phyloP scores from a whole-genome alignment of 2,797 vertebrate genomes.

The Cheracebus regulus region DNA sequence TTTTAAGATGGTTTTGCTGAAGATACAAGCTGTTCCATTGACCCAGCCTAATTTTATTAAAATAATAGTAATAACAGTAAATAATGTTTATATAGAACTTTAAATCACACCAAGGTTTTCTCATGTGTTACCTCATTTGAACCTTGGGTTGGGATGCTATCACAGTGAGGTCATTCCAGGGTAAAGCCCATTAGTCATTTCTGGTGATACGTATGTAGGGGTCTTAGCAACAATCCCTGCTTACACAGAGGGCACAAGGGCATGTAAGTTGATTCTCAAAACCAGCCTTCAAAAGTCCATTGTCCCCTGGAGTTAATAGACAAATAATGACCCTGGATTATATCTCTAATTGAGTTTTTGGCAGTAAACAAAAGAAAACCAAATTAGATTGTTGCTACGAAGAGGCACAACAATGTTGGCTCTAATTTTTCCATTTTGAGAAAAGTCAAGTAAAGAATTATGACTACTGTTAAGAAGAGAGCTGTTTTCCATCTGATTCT shows the following conservation, averaged over 20 bases:
- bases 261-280: not conserved
- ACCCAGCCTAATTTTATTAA: not conserved
- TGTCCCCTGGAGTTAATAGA: not conserved
- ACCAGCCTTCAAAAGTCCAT: not conserved
- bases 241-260: not conserved
- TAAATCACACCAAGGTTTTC: not conserved
- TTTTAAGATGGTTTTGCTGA: not conserved
- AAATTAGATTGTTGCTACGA: constrained; percentile 31
- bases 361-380: constrained; percentile 46
- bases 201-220: not conserved
- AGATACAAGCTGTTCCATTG: not conserved
- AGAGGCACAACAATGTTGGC: constrained; percentile 16
- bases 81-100: not conserved
- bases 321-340: constrained; percentile 8
- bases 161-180: not conserved
- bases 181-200: not conserved
- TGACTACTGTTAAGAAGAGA: not conserved
- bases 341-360: constrained; percentile 67
- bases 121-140: not conserved
- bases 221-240: not conserved
- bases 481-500: not conserved
- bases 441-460: constrained; percentile 22
- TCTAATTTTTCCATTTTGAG: constrained; percentile 38
- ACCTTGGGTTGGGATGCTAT: not conserved
- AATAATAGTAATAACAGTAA: not conserved